Evolutionary conservation across 1,140 invertebrate genomes (phyloP).

Genomic region (Pteromalus puparum): DNA sequence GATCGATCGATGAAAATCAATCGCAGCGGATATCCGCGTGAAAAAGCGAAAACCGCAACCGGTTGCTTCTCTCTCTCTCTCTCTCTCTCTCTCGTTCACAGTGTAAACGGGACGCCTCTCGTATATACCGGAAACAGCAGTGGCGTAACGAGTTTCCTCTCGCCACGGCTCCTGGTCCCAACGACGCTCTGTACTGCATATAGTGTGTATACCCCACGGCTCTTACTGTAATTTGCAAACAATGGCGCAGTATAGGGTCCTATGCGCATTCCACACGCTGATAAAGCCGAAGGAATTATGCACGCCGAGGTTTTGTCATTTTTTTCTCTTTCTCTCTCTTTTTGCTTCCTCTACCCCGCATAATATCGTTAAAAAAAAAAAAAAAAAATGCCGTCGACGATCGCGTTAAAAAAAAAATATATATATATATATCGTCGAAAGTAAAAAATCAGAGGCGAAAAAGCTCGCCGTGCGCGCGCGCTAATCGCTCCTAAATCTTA

Average conservation of each 20-base stretch:
- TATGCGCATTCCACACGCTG: conserved; percentile 45
- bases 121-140: conserved; percentile 51
- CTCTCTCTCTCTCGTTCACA: not conserved
- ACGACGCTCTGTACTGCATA: not conserved
- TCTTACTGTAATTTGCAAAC: conserved; percentile 43
- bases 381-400: not conserved
- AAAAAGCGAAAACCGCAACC: conserved; percentile 34
- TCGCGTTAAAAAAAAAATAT: not conserved
- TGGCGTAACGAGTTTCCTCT: conserved; percentile 49
- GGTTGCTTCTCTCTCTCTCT: not conserved
- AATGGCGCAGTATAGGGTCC: not conserved
- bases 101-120: conserved; percentile 51
- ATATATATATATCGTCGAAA: not conserved
- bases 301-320: conserved; percentile 38
- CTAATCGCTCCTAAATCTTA: not conserved
- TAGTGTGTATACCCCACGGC: not conserved
- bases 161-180: not conserved
- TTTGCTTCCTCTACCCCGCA: not conserved
- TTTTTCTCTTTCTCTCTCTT: no score
- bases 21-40: conserved; percentile 55
- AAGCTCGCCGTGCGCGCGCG: not conserved
- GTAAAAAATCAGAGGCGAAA: not conserved
- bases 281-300: conserved; percentile 38
- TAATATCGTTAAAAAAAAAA: not conserved
- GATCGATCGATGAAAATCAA: conserved; percentile 33